A percentile compares a stretch with the other conserved stretches of the same genome.
Evolutionary conservation across 2,797 vertebrate species (phyloP).

Genomic region (Sarcoramphus papa): DNA sequence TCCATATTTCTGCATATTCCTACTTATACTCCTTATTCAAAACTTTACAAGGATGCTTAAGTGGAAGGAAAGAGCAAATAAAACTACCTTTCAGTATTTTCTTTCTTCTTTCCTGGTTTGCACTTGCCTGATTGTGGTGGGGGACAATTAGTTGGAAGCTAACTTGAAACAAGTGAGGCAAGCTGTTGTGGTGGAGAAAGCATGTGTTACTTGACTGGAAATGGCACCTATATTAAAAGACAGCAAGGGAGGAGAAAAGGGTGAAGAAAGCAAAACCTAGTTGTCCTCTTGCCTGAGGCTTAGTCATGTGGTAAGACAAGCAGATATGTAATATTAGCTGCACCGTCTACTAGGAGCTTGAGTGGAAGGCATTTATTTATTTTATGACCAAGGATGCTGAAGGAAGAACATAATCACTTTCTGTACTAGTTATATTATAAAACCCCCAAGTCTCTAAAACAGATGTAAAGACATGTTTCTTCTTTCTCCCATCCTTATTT

Average conservation of each 20-base stretch:
- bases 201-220: background rate
- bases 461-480: background rate
- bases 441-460: background rate
- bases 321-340: background rate
- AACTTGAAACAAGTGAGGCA: background rate
- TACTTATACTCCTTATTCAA: background rate
- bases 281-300: background rate
- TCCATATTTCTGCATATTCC: background rate
- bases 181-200: background rate
- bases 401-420: background rate
- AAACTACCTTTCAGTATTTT: background rate
- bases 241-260: background rate
- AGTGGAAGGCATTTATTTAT: background rate
- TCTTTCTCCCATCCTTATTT: background rate
- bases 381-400: background rate
- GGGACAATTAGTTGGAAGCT: background rate
- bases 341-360: background rate
- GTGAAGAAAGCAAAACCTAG: background rate
- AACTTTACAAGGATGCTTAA: background rate
- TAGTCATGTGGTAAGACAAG: background rate
- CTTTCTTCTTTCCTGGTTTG: background rate
- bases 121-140: background rate
- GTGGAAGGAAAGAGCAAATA: background rate
- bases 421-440: background rate
- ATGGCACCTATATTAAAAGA: background rate